Percentiles rank a stretch among this genome's conserved stretches.
Conservation (phyloP, 2,888 invertebrate species). For the Neuroscelio doddi region DNA sequence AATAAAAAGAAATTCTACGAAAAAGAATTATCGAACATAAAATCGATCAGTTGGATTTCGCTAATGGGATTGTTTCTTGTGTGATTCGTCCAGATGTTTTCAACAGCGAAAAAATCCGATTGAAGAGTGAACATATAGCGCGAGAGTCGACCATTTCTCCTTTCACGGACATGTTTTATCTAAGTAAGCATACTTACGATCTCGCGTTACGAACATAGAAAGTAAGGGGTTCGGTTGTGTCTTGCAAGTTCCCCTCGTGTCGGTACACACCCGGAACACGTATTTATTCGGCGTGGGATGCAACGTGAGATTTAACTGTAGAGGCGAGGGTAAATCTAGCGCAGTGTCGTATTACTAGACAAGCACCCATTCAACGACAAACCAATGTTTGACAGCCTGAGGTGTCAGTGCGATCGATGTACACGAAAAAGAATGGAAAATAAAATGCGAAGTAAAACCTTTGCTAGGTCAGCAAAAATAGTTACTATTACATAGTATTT, state of each 20-base stretch:
- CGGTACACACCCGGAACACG: constrained; percentile 19
- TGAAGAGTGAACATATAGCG: constrained; percentile 29
- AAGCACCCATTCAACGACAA: constrained; percentile 27
- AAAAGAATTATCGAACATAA: constrained; percentile 30
- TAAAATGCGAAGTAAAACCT: no score
- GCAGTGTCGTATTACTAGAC: constrained; percentile 45
- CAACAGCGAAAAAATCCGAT: constrained; percentile 34
- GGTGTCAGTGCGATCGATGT: constrained; percentile 24
- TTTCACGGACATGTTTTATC: constrained; percentile 41
- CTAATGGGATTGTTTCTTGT: constrained; percentile 47
- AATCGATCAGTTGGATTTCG: constrained; percentile 43
- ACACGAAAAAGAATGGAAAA: background rate
- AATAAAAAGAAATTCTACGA: background rate
- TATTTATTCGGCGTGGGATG: constrained; percentile 34
- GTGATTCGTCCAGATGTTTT: constrained; percentile 43
- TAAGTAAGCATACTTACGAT: constrained; percentile 42
- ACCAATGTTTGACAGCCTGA: constrained; percentile 39
- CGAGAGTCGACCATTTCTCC: constrained; percentile 14
- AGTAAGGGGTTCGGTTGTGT: constrained; percentile 5
- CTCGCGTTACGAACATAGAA: constrained; percentile 28
- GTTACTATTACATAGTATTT: no score
- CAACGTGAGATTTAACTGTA: constrained; percentile 34
- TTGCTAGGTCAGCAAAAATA: no score
- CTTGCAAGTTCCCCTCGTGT: constrained; percentile 14
- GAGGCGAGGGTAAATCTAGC: constrained; percentile 31